Conservation (phyloP, 2,113 vertebrate species). For the Bufo gargarizans region DNA sequence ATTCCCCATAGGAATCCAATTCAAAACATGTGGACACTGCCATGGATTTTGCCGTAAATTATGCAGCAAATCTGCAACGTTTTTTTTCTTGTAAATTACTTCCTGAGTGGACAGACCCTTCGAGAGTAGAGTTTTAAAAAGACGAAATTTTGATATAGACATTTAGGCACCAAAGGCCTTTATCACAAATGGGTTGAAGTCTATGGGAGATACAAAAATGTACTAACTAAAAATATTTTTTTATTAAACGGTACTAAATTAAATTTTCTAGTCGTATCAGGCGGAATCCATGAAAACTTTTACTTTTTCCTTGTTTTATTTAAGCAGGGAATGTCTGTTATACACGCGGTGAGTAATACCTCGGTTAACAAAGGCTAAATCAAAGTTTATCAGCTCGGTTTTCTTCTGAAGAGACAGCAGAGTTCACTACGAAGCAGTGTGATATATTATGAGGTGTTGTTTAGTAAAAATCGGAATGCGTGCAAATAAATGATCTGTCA, state of each 20-base stretch:
- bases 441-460: slow-evolving; percentile 15
- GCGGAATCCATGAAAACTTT: background rate
- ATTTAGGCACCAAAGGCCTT: too few species aligned
- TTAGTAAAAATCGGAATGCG: slow-evolving; percentile 2
- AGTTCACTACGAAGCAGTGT: background rate
- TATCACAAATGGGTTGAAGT: too few species aligned
- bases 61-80: too few species aligned
- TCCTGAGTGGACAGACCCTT: too few species aligned
- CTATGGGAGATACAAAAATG: too few species aligned
- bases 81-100: too few species aligned
- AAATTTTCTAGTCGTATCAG: background rate
- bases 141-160: too few species aligned
- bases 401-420: slow-evolving; percentile 7
- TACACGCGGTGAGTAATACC: background rate
- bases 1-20: too few species aligned
- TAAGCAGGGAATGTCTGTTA: background rate
- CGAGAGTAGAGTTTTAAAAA: too few species aligned
- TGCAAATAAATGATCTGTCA: slow-evolving; percentile 44
- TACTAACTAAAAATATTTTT: too few species aligned
- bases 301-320: background rate
- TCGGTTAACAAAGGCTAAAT: background rate
- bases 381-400: background rate
- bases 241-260: background rate
- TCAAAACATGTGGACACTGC: too few species aligned
- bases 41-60: too few species aligned